phyloP scores from a whole-genome alignment of 1,140 invertebrate species.

The Platorchestia sp. region DNA sequence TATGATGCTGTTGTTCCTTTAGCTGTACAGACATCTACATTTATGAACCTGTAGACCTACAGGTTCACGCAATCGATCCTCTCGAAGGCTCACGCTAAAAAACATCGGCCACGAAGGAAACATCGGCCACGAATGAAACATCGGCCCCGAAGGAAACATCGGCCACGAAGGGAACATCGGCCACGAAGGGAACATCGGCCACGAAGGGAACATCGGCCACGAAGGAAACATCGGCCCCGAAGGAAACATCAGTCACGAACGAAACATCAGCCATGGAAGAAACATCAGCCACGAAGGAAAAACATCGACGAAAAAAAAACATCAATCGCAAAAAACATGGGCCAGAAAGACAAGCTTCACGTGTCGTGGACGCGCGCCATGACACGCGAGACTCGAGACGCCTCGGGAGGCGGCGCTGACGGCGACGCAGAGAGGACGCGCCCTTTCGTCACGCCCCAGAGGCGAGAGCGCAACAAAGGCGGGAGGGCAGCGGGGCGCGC shows the following conservation, averaged over 20 bases:
- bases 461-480: no score
- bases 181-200: background rate
- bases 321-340: background rate
- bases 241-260: background rate
- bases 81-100: background rate
- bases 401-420: no score
- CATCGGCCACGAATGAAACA: background rate
- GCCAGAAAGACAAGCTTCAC: background rate
- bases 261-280: background rate
- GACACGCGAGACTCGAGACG: background rate
- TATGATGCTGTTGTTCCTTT: no score
- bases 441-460: no score
- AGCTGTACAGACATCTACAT: no score
- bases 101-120: background rate
- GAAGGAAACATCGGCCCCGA: background rate
- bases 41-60: no score
- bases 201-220: background rate
- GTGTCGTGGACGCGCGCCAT: background rate
- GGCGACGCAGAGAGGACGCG: no score
- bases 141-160: background rate
- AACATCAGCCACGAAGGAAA: background rate
- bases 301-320: no score
- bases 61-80: background rate
- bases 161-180: background rate
- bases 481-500: no score